Base-by-base conservation (phyloP, 1,140 invertebrate genomes). In the Diploscapter pachys region DNA sequence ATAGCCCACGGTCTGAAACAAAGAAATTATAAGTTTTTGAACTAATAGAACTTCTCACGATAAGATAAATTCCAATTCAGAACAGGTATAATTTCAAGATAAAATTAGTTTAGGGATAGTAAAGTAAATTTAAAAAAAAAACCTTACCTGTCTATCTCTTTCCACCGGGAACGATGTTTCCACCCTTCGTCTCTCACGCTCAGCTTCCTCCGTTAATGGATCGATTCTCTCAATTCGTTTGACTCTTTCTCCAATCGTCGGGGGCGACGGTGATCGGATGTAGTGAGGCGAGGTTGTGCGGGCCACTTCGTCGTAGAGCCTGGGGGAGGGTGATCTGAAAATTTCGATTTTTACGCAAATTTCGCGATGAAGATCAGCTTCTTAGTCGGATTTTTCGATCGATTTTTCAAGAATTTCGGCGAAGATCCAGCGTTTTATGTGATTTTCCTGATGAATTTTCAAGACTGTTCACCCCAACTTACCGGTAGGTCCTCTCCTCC, bases 201-300 rank as follows among this genome's bases (percentile, higher is more conserved):
- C 67, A 13, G 61, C 68, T 52, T 76, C 75, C 11, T 71, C 75
- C 53, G 69, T 64, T 11, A 76, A n/a, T 8, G 75, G 75, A 72
- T 76, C 75, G 51, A 76, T 67, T 57, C 62, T 71, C 57, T 76
- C 75, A 5, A 76, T 65, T 51, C 70, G 64, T 13, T 65, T 64
- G 11, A 74, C 65, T 66, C 72, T 3, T 56, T 73, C 63, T 65
- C 63, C 63, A 65, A 31, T 8, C 13, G 63, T 6, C 53, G 66
- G 66, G 31, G 31, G 31, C 31, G 31, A 31, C 31, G 31, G 31
- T 31, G 31, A 31, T 31, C 31, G 31, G 31, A 31, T 31, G 31
- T 31, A 31, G 31, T 31, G 31, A 31, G 31, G 31, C 31, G 31
- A 31, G 31, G 31, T 31, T 31, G 31, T 31, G 31, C 31, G 31